Evolutionary conservation across 2,113 vertebrate species (phyloP), one percentile per base, ranked within the genome.

Genomic region (Theristicus caerulescens): DNA sequence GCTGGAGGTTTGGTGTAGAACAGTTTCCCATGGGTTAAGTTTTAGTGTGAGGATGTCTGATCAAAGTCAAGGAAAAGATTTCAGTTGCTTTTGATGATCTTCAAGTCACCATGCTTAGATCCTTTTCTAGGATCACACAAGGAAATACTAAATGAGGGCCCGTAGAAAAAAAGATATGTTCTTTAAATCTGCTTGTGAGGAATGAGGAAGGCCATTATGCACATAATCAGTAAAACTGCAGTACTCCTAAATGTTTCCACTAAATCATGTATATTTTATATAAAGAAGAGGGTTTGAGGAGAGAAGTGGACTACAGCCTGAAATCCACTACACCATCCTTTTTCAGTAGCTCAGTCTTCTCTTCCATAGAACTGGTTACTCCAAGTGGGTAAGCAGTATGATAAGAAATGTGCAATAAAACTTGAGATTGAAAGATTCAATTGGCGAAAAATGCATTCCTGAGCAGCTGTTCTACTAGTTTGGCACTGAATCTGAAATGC

Each of bases 111-210:
- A 13, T 3, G 11, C 31, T 65, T 82, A 55, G 44, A 82, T 29
- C 15, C 6, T 94, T 92, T 81, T 25, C 86, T 70, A 49, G 54
- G 54, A 49, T 80, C 29, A 6, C 42, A 6, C 16, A 47, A 83
- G 27, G 11, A 89, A 88, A 54, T 55, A 49, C 4, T 42, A 65
- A 82, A 44, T 42, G 29, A 79, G 16, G 13, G 7, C 22, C 7
- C 0, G 0, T 36, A 34, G 17, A 26, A 71, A 59, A 76, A 55
- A 47, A 32, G 10, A 3, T 9, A 25, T 4, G 7, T 6, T 58
- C 38, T 82, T 73, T 9, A 42, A 64, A 72, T 44, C 19, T 66
- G 31, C 19, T 76, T 79, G 36, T 46, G 17, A 61, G 55, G 38
- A 86, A 29, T 34, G 52, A 86, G n/a, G 34, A 91, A 90, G 34